These are phyloP conservation scores for Melipona quadrifasciata DNA, from an alignment of 1,140 invertebrate genomes.

Conservation along the genomic window DNA sequence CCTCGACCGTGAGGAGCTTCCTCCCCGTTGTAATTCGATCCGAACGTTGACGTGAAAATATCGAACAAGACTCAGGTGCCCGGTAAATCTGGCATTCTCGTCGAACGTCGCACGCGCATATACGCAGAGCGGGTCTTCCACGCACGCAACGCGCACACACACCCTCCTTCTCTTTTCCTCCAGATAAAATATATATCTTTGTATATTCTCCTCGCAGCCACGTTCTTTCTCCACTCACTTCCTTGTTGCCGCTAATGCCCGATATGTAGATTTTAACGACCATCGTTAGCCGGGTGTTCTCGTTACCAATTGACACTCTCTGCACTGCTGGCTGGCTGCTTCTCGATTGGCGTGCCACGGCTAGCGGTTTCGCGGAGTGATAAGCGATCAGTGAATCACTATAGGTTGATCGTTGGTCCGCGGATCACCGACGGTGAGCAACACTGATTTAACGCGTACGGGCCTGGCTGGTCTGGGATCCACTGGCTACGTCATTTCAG, in stretches of 20 bases:
- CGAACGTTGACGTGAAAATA: slow-evolving; percentile 43
- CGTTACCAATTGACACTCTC: slow-evolving; percentile 47
- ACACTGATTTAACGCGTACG: slow-evolving; percentile 50
- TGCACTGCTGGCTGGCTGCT: neutral
- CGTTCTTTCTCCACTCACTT: slow-evolving; percentile 84
- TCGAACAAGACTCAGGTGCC: slow-evolving; percentile 40
- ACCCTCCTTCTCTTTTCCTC: neutral
- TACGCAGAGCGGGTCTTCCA: too few species aligned
- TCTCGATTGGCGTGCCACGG: slow-evolving; percentile 13
- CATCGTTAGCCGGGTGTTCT: slow-evolving; percentile 82
- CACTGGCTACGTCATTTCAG: slow-evolving; percentile 56
- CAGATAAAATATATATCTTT: slow-evolving; percentile 31
- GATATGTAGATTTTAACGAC: slow-evolving; percentile 94
- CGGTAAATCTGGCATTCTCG: slow-evolving; percentile 50
- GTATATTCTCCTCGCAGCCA: slow-evolving; percentile 5
- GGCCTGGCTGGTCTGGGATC: slow-evolving; percentile 40
- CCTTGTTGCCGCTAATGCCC: slow-evolving; percentile 94
- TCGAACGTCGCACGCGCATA: neutral
- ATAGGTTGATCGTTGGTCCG: slow-evolving; percentile 15
- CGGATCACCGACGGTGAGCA: slow-evolving; percentile 28
- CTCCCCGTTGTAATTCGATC: slow-evolving; percentile 53
- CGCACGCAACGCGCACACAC: neutral
- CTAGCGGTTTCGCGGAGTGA: slow-evolving; percentile 35
- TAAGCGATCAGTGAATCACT: slow-evolving; percentile 47
- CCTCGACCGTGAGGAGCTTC: neutral